phyloP scores from a whole-genome alignment of 2,113 vertebrate genomes.

The Origma solitaria region DNA sequence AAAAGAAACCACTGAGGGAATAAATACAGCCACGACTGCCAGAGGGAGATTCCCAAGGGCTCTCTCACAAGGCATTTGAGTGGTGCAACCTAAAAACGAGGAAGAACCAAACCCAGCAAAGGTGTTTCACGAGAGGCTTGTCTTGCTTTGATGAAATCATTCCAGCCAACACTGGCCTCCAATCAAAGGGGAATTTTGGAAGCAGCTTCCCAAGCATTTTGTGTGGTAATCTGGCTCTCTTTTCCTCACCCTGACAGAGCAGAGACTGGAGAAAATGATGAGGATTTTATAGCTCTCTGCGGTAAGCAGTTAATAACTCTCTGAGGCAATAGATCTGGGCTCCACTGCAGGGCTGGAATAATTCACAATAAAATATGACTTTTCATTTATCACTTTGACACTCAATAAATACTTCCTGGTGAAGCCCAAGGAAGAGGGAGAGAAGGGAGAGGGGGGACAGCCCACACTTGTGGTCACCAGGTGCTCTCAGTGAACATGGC shows the following conservation, averaged over 20 bases:
- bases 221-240: not conserved
- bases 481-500: not conserved
- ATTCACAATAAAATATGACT: conserved; percentile 77
- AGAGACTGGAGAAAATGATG: conserved; percentile 57
- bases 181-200: not conserved
- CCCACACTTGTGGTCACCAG: not conserved
- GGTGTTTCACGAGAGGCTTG: not conserved
- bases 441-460: not conserved
- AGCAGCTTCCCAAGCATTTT: not conserved
- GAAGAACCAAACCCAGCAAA: not conserved
- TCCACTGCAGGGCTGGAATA: conserved; percentile 63
- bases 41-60: not conserved
- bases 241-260: conserved; percentile 1
- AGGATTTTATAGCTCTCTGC: conserved; percentile 72
- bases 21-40: not conserved
- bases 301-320: conserved; percentile 77
- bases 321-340: conserved; percentile 69
- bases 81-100: not conserved
- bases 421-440: conserved; percentile 16
- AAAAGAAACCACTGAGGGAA: not conserved
- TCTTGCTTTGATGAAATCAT: not conserved
- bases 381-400: conserved; percentile 75
- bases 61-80: not conserved
- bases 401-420: conserved; percentile 73
- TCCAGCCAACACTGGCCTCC: not conserved